Evolutionary conservation across 2,888 invertebrate genomes (phyloP).

Genomic region (Melanostoma mellinum): DNA sequence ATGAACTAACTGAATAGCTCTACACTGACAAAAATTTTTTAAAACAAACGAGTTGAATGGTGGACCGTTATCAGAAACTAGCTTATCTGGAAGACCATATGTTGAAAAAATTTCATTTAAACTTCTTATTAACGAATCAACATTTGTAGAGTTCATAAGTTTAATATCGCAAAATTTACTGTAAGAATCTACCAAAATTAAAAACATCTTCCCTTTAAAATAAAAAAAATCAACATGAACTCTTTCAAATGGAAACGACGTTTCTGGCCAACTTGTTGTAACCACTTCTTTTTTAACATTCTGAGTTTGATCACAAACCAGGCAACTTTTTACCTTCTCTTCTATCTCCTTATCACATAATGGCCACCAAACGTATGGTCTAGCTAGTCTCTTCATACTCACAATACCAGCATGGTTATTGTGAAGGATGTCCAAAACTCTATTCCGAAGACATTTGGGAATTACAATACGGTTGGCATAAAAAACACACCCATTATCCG

Average conservation of each 20-base stretch:
- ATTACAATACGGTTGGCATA: conserved; percentile 57
- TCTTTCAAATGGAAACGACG: background rate
- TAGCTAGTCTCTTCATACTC: conserved; percentile 3
- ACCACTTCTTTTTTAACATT: conserved; percentile 28
- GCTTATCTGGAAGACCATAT: too few relatives aligned
- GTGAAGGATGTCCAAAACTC: conserved; percentile 17
- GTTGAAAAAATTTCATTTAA: conserved; percentile 63
- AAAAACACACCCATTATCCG: conserved; percentile 17
- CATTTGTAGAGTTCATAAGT: conserved; percentile 64
- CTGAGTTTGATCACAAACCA: conserved; percentile 20
- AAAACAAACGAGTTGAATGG: conserved; percentile 29
- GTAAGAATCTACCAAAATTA: conserved; percentile 78
- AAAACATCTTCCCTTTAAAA: conserved; percentile 1
- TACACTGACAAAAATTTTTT: conserved; percentile 39
- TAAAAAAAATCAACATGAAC: conserved; percentile 1
- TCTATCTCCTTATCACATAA: conserved; percentile 25
- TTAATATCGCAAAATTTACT: conserved; percentile 80
- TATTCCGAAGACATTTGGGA: conserved; percentile 24
- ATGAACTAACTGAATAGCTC: conserved; percentile 52
- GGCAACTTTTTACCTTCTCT: conserved; percentile 4
- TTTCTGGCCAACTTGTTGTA: background rate
- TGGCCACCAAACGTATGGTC: conserved; percentile 18
- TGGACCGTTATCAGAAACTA: conserved; percentile 72
- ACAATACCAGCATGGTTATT: conserved; percentile 8
- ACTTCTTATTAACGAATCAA: conserved; percentile 35